Evolutionary conservation across 2,888 invertebrate species (phyloP).

Genomic region (Xestoiulus laeticollis): DNA sequence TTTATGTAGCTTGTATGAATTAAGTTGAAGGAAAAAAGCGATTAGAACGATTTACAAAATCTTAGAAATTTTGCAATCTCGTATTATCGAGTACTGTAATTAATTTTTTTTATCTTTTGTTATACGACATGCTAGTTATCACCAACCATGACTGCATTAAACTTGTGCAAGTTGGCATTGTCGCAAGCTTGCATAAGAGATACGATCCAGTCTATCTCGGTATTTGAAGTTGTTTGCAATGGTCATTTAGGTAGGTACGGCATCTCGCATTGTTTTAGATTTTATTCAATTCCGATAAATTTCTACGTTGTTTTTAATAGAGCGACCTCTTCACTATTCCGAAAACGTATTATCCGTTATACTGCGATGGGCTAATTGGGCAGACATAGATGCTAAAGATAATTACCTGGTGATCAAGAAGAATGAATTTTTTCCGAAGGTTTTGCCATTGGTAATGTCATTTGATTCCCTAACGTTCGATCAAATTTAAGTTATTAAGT

Average conservation of each 20-base stretch:
- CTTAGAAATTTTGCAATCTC: neutral
- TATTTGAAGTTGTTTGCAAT: constrained; percentile 83
- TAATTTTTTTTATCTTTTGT: neutral
- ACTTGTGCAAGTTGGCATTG: constrained; percentile 72
- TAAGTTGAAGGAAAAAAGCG: no score
- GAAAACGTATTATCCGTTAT: constrained; percentile 72
- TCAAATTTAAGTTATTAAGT: neutral
- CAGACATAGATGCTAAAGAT: constrained; percentile 82
- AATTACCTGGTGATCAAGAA: constrained; percentile 76
- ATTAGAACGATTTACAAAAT: neutral
- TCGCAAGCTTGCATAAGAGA: constrained; percentile 55
- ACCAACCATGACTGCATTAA: constrained; percentile 79
- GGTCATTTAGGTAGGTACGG: constrained; percentile 67
- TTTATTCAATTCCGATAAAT: neutral
- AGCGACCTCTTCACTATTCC: constrained; percentile 79
- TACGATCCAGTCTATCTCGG: constrained; percentile 71
- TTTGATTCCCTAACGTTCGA: constrained; percentile 44
- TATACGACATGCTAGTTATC: constrained; percentile 70
- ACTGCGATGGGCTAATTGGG: constrained; percentile 88
- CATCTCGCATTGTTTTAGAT: neutral
- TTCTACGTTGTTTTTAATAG: constrained; percentile 64
- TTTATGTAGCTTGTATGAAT: no score
- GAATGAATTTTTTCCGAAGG: constrained; percentile 61
- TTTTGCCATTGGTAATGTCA: constrained; percentile 62
- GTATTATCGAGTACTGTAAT: no score